Base-by-base conservation (phyloP, 1,140 invertebrate species). In the Pseudomyrmex dendroicus region DNA sequence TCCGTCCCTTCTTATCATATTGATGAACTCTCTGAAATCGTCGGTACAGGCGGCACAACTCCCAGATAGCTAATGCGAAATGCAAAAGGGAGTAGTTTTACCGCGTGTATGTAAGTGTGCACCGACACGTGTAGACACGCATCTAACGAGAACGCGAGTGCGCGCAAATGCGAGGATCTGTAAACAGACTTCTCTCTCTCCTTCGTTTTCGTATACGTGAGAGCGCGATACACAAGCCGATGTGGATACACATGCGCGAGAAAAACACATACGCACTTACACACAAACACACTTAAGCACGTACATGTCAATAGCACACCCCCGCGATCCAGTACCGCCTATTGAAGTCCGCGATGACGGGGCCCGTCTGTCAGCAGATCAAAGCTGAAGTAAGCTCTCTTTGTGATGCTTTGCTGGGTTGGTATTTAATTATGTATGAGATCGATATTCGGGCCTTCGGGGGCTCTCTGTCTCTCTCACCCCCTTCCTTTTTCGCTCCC, bases 371-470 rank as follows among this genome's bases (percentile, higher is more conserved):
- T 94, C 93, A 93, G 92, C 90, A 93, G 93, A 94, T 94, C 93
- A 94, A 94, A 94, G 93, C 93, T 88, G 91, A 91, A 91, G 91
- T 90, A 92, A 94, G 92, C 93, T 93, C 93, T 93, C 93, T 93
- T 94, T 94, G 93, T 93, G 91, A 92, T 93, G 92, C 93, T 93
- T 92, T 93, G 90, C 91, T 89, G 89, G 88, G 91, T 91, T 91
- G 92, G 89, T 94, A 94, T 94, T 94, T 94, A 94, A 93, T 93
- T 93, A 94, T 94, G 93, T 92, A 93, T 92, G 91, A 92, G 92
- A 93, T 94, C 93, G 92, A 94, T 94, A 93, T 93, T 93, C 88
- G 90, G 91, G 93, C 92, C 93, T 93, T 90, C 91, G 88, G 91
- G 91, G 89, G 73, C 70, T 86, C 83, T 86, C 83, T 82, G 76